These are phyloP conservation scores for Drosophila chauvacae DNA, from an alignment of 1,140 invertebrate species.

Conservation along the genomic window DNA sequence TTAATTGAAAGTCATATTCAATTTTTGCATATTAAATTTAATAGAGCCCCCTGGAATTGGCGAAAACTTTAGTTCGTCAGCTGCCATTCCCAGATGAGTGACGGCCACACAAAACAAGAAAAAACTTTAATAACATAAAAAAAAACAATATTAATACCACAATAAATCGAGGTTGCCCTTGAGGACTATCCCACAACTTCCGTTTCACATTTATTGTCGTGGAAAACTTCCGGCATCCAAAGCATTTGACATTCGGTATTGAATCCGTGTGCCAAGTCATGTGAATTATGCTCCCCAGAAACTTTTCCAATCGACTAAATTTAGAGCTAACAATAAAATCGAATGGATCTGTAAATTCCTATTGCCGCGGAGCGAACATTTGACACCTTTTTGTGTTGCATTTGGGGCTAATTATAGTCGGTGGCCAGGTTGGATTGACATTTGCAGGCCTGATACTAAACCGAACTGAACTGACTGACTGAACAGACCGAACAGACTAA, in stretches of 20 bases:
- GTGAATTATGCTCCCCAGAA: conserved; percentile 65
- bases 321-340: conserved; percentile 48
- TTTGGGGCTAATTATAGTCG: conserved; percentile 72
- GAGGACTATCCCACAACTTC: conserved; percentile 68
- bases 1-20: conserved; percentile 81
- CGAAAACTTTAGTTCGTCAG: conserved; percentile 15
- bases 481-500: conserved; percentile 28
- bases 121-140: neutral
- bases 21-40: conserved; percentile 77
- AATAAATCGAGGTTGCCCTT: conserved; percentile 61
- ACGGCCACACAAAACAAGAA: conserved; percentile 21
- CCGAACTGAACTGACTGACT: conserved; percentile 15
- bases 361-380: conserved; percentile 24
- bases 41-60: conserved; percentile 38
- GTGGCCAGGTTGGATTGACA: conserved; percentile 58
- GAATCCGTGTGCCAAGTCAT: conserved; percentile 56
- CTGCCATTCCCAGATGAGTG: conserved; percentile 39
- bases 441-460: conserved; percentile 57
- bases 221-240: conserved; percentile 66
- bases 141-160: conserved; percentile 2
- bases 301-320: conserved; percentile 66
- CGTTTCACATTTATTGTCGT: conserved; percentile 49
- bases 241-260: conserved; percentile 31
- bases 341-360: neutral
- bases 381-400: conserved; percentile 62